Conservation (phyloP, 2,113 vertebrate species). For the Pachycephala philippinensis region DNA sequence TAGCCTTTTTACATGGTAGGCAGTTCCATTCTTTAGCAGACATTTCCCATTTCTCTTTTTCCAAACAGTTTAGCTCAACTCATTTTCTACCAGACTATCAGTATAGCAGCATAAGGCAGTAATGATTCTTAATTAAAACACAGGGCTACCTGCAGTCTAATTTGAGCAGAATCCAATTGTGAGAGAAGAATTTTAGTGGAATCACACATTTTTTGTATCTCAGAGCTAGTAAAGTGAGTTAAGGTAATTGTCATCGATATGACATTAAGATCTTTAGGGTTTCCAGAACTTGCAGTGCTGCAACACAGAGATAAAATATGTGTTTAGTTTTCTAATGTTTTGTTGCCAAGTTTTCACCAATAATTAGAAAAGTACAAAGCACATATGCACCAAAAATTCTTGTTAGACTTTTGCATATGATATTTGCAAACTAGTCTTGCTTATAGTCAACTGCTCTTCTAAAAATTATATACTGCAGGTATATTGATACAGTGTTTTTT, state of each 20-base stretch:
- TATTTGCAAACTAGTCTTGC: background rate
- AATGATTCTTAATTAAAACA: slow-evolving; percentile 6
- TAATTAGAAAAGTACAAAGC: background rate
- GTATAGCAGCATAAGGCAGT: background rate
- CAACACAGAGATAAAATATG: background rate
- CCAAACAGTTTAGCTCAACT: background rate
- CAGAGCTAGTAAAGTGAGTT: background rate
- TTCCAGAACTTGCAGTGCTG: background rate
- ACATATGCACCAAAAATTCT: background rate
- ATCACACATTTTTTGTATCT: background rate
- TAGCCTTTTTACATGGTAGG: background rate
- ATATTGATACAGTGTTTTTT: background rate
- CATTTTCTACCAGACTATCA: background rate
- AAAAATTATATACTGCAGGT: background rate
- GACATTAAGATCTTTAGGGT: background rate
- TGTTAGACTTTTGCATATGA: background rate
- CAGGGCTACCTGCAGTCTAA: background rate
- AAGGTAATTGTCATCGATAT: background rate
- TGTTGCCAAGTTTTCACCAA: background rate
- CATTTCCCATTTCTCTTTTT: background rate
- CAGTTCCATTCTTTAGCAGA: background rate
- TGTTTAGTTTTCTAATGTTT: background rate
- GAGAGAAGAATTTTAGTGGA: background rate
- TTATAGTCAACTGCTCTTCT: background rate
- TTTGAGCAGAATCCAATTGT: background rate